Evolutionary conservation across 1,140 invertebrate species (phyloP).

Genomic region (Drosophila pseudoananassae): DNA sequence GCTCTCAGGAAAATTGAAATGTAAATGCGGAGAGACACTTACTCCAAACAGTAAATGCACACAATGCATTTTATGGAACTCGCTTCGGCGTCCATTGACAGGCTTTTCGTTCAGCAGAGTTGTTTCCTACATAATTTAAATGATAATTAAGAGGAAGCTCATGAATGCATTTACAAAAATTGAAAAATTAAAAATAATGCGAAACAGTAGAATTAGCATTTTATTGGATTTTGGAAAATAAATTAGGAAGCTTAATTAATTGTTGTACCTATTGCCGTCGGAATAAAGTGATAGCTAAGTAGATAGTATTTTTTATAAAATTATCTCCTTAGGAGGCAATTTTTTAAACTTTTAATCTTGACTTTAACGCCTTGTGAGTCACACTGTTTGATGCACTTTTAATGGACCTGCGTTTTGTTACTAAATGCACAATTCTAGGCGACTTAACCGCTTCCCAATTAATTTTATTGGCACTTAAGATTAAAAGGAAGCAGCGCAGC

Average conservation of each 20-base stretch:
- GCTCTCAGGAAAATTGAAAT: slow-evolving; percentile 19
- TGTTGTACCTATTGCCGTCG: neutral
- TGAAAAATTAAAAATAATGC: neutral
- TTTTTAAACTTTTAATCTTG: slow-evolving; percentile 28
- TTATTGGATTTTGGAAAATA: too few relatives aligned
- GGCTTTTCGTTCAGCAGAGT: neutral
- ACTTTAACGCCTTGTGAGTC: slow-evolving; percentile 44
- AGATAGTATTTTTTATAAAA: neutral
- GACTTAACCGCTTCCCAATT: slow-evolving; percentile 65
- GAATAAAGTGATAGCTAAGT: too few relatives aligned
- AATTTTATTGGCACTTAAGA: slow-evolving; percentile 74
- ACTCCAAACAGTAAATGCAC: neutral
- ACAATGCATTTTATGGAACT: neutral
- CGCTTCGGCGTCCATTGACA: neutral
- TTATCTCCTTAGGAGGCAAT: slow-evolving; percentile 9
- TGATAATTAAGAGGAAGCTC: neutral
- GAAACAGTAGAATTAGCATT: too few relatives aligned
- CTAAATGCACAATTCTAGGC: slow-evolving; percentile 67
- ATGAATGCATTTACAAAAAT: neutral
- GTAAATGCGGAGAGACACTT: slow-evolving; percentile 1
- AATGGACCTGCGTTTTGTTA: slow-evolving; percentile 61
- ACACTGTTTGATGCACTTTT: slow-evolving; percentile 57
- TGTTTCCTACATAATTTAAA: neutral
- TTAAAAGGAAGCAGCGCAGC: slow-evolving; percentile 70
- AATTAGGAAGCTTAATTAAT: too few relatives aligned